Evolutionary conservation across 2,797 vertebrate species (phyloP), one percentile per base, ranked within the genome.

Genomic region (Chaunax sp.): DNA sequence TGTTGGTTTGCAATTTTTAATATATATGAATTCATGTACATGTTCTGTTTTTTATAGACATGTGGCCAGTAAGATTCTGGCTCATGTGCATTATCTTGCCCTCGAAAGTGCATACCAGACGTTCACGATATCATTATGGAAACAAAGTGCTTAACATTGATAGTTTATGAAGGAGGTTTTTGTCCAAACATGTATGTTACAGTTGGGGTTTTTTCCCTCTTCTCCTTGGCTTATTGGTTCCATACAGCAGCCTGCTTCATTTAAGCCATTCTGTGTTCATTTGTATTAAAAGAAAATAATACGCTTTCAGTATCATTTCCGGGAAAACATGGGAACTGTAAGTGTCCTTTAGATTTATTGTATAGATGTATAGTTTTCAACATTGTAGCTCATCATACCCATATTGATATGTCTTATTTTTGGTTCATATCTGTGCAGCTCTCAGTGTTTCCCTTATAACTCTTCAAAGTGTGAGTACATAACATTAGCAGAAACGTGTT

Each of bases 401-500:
- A 51, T 30, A 43, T 63, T 22, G 22, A 25, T n/a, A 44, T 26
- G 18, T 66, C 16, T 43, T 61, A 15, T 59, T 53, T 69, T 62
- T 30, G 6, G 37, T 59, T 43, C 63, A 66, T 59, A 69, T 54
- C 25, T 81, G 53, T 61, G 46, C 58, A 58, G 55, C 46, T 45
- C 28, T 75, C 51, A 30, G 54, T 69, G 30, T 77, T 79, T 63
- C 53, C 58, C 47, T 62, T 22, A 40, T n/a, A 46, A 46, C 57
- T 77, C 62, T 59, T 40, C 64, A 61, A 69, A 50, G 51, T 81
- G 59, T 77, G 57, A 61, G 41, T 75, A 73, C 66, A 59, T 22
- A 71, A 67, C 41, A 25, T 38, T 37, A 66, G 49, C 49, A 53
- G 30, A 54, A 41, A 12, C 49, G n/a, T 33, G 45, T 30, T 52